These are phyloP conservation scores for Dipodomys ordii DNA, from an alignment of 2,113 vertebrate genomes.

Conservation along the genomic window DNA sequence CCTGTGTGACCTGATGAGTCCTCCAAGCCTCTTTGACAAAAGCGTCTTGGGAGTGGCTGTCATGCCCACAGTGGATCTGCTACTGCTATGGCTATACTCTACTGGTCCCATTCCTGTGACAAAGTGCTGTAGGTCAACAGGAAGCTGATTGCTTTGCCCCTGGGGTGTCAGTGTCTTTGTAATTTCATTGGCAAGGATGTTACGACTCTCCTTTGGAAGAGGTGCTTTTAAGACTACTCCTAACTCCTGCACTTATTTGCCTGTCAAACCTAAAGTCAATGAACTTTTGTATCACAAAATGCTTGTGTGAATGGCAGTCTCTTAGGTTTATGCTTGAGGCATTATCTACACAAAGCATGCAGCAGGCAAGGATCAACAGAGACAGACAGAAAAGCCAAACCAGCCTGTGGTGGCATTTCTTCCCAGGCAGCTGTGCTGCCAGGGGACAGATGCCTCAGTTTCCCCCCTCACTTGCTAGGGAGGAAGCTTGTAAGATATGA, in stretches of 20 bases:
- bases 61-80: fast-evolving
- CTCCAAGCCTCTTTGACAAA: neutral
- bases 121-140: neutral
- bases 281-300: constrained; percentile 51
- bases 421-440: too few relatives aligned
- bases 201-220: neutral
- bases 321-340: neutral
- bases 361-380: constrained; percentile 41
- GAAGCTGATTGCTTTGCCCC: neutral
- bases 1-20: neutral
- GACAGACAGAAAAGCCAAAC: constrained; percentile 21
- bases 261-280: constrained; percentile 48
- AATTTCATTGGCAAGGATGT: neutral
- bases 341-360: neutral
- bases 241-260: neutral
- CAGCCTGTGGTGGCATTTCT: neutral
- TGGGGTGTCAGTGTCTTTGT: neutral
- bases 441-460: fast-evolving
- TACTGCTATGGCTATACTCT: neutral
- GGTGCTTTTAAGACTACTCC: neutral
- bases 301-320: constrained; percentile 46
- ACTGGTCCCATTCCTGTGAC: neutral
- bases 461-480: constrained; percentile 71
- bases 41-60: constrained; percentile 28
- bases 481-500: neutral